A percentile compares a stretch with the other conserved stretches of the same genome.
Conservation (phyloP, 2,888 invertebrate species). For the Mermis nigrescens region DNA sequence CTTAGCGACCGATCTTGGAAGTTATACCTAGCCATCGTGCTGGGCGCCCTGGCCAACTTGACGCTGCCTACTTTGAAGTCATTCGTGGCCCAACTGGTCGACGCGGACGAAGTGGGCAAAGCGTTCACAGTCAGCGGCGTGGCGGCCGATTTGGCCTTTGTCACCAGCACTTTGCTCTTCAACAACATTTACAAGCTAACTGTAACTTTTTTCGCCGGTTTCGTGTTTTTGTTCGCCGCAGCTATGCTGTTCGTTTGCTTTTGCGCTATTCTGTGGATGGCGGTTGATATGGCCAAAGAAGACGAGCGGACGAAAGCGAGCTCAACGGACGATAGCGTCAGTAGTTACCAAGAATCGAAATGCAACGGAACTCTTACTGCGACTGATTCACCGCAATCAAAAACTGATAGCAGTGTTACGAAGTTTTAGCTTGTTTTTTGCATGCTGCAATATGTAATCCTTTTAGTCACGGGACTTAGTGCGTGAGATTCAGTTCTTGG, state of each 20-base stretch:
- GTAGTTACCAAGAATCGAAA: no score
- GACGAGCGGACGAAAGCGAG: no score
- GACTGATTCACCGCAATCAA: no score
- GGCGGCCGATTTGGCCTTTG: constrained; percentile 2
- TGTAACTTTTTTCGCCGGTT: not conserved
- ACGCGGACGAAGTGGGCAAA: constrained; percentile 4
- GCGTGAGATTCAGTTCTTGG: no score
- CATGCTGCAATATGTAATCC: no score
- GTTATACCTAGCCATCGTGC: not conserved
- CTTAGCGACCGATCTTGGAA: not conserved
- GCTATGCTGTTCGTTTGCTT: not conserved
- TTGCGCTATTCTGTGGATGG: not conserved
- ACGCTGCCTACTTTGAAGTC: not conserved
- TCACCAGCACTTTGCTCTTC: constrained; percentile 2
- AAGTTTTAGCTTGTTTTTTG: no score
- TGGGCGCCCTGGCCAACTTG: not conserved
- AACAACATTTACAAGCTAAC: constrained; percentile 1
- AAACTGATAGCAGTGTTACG: no score
- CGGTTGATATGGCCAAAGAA: not conserved
- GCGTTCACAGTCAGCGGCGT: not conserved
- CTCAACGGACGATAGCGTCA: no score
- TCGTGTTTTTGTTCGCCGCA: constrained; percentile 1
- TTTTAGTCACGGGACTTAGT: no score
- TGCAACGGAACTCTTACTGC: no score
- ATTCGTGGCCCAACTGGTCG: not conserved